Percentiles rank a stretch among this genome's conserved stretches.
Evolutionary conservation across 2,797 vertebrate genomes (phyloP).

Genomic region (Ptychadena robeensis): DNA sequence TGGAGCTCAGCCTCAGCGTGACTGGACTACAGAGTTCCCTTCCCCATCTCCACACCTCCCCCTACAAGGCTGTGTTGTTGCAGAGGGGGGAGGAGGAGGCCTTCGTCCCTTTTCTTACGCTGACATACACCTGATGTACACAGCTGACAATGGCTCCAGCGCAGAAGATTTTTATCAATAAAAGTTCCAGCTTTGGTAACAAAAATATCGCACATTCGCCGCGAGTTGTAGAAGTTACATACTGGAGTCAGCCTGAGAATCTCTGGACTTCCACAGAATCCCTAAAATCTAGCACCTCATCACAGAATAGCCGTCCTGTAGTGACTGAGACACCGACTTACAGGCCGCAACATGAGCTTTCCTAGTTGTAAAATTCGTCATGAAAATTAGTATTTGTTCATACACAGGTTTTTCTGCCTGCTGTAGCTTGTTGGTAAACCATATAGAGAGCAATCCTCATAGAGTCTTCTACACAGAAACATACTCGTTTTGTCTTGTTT

Average conservation of each 20-base stretch:
- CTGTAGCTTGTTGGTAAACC: no score
- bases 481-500: no score
- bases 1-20: conserved; percentile 59
- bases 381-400: background rate
- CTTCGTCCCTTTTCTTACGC: background rate
- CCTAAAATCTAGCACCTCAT: conserved; percentile 9
- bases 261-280: conserved; percentile 5
- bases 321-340: background rate
- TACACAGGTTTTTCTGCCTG: background rate
- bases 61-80: conserved; percentile 24
- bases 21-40: conserved; percentile 58
- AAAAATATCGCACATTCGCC: background rate
- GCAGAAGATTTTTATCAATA: background rate
- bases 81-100: conserved; percentile 22
- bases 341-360: background rate
- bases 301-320: background rate
- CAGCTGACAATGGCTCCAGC: background rate
- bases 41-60: conserved; percentile 37
- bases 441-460: background rate
- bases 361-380: background rate
- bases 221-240: background rate
- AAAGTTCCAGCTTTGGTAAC: conserved; percentile 7
- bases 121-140: conserved; percentile 26
- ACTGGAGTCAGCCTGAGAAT: background rate
- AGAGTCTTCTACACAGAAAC: no score